Evolutionary conservation across 2,113 vertebrate species (phyloP).

Genomic region (Gavialis gangeticus): DNA sequence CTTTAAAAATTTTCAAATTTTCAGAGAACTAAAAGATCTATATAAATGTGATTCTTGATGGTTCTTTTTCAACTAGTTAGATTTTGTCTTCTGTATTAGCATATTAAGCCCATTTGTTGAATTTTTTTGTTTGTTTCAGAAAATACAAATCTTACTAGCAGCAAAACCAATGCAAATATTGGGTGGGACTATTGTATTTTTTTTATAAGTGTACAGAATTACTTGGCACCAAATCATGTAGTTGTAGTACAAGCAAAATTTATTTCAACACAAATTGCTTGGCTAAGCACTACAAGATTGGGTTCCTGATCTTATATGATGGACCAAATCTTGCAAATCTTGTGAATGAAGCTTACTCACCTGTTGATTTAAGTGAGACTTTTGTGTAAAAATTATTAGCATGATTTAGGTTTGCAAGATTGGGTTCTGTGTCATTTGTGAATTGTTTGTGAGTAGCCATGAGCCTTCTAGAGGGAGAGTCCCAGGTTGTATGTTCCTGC

Average conservation of each 20-base stretch:
- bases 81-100: slow-evolving; percentile 73
- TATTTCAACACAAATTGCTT: background rate
- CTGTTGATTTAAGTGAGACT: background rate
- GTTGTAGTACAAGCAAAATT: background rate
- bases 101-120: slow-evolving; percentile 64
- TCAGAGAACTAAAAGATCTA: slow-evolving; percentile 64
- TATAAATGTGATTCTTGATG: slow-evolving; percentile 61
- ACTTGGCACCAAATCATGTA: background rate
- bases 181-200: background rate
- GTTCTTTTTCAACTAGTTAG: slow-evolving; percentile 60
- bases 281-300: background rate
- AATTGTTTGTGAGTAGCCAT: background rate
- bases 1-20: slow-evolving; percentile 62
- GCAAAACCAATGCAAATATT: background rate
- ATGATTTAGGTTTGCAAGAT: background rate
- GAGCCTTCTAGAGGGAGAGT: slow-evolving; percentile 79
- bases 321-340: background rate
- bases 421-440: background rate
- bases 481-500: slow-evolving; percentile 62
- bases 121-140: background rate
- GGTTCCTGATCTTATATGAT: background rate
- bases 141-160: slow-evolving; percentile 64
- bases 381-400: background rate
- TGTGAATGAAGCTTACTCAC: background rate
- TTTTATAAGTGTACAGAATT: background rate